phyloP scores from a whole-genome alignment of 2,888 invertebrate species.

The Ramazzottius varieornatus region DNA sequence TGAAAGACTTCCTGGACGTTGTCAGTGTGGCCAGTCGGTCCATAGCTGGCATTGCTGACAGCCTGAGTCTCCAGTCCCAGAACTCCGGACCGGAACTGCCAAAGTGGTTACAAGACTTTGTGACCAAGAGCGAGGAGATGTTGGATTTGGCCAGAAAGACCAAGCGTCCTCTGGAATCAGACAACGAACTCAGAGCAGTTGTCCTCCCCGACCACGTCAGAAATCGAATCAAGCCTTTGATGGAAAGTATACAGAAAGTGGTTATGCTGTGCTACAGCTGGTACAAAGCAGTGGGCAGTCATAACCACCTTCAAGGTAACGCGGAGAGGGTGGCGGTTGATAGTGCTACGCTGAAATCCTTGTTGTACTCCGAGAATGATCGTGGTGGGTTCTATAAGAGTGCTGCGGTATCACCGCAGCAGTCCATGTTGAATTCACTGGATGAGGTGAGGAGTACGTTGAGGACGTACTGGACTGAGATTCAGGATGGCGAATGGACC shows the following conservation, averaged over 20 bases:
- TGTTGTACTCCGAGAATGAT: neutral
- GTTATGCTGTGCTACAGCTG: neutral
- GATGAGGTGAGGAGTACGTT: neutral
- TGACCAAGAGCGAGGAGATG: neutral
- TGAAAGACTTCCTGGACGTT: neutral
- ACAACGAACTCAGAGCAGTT: neutral
- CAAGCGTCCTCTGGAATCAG: neutral
- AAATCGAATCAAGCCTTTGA: neutral
- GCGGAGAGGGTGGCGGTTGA: neutral
- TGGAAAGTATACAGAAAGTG: neutral
- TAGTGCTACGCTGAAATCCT: neutral
- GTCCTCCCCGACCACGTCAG: neutral
- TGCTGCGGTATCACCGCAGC: neutral
- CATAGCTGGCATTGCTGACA: neutral
- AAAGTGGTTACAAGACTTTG: neutral
- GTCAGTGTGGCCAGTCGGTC: neutral
- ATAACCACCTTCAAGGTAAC: neutral
- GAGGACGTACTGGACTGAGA: neutral
- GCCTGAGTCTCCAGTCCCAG: neutral
- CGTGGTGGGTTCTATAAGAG: neutral
- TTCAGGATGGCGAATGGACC: neutral
- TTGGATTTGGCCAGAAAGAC: neutral
- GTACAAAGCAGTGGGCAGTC: neutral
- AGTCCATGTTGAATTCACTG: neutral
- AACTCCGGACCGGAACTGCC: neutral